phyloP scores from a whole-genome alignment of 2,888 invertebrate genomes.

The Pseudococcus viburni region DNA sequence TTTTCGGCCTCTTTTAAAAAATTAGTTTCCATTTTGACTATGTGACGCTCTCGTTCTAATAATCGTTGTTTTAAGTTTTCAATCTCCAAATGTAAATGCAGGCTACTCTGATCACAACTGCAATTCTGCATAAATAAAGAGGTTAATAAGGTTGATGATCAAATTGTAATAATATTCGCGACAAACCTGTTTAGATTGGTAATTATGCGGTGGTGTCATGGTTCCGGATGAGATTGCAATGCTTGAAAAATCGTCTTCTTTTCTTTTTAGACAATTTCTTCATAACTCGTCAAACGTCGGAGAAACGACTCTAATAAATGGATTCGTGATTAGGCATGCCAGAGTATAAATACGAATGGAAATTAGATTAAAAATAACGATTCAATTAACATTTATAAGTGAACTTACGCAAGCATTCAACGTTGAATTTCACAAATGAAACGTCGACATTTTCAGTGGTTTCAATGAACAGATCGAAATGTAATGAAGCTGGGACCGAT shows the following conservation, averaged over 20 bases:
- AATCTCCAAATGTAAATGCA: conserved; percentile 88
- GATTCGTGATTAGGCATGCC: neutral
- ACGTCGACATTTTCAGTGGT: neutral
- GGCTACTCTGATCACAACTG: conserved; percentile 72
- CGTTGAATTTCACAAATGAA: neutral
- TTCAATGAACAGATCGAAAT: neutral
- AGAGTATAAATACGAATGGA: neutral
- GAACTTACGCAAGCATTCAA: conserved; percentile 46
- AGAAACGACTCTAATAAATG: neutral
- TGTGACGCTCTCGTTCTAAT: conserved; percentile 85
- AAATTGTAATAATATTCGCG: neutral
- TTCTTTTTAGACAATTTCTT: conserved; percentile 43
- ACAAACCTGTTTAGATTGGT: conserved; percentile 50
- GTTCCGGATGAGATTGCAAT: neutral
- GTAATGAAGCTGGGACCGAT: neutral
- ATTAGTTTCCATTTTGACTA: conserved; percentile 88
- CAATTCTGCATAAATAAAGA: conserved; percentile 68
- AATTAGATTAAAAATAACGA: neutral
- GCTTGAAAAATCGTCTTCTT: conserved; percentile 22
- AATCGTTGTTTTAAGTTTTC: conserved; percentile 88
- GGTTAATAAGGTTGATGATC: neutral
- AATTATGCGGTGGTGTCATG: conserved; percentile 57
- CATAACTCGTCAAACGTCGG: conserved; percentile 31
- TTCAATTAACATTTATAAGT: neutral
- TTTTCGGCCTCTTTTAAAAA: conserved; percentile 81